Evolutionary conservation across 2,797 vertebrate species (phyloP), one percentile per base, ranked within the genome.

Genomic region (Hippoglossus hippoglossus): DNA sequence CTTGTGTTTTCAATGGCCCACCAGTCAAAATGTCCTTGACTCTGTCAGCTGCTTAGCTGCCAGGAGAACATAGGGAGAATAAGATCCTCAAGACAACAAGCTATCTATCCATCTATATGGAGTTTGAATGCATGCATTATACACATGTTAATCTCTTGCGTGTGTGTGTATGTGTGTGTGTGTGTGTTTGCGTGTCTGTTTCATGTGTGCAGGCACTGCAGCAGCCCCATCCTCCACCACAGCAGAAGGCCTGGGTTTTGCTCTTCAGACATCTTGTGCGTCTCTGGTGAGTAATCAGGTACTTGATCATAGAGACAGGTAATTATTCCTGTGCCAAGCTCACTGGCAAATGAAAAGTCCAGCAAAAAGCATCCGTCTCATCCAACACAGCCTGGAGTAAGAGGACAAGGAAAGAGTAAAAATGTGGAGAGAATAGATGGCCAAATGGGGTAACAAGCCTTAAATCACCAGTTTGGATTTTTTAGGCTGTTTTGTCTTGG

Each of bases 241-340:
- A 71, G 73, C 76, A 0, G 59, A 54, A 16, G 59, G 61, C 67
- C 75, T 73, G 15, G 68, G 62, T 88, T 82, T 57, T 51, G 57
- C 80, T 89, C 81, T 64, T 83, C 83, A 87, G 84, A 89, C 86
- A 87, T 91, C 83, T 81, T 88, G 89, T 89, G 90, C 63, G 89
- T 92, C 91, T 90, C 87, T 87, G 82, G 89, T 94, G 92, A 93
- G 90, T 94, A 94, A 94, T 94, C 94, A 94, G 91, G 93, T 93
- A 92, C 93, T 94, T 95, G 94, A 94, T 94, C 93, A 94, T 91
- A 89, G 89, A 94, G 93, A 93, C 94, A 94, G 93, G 93, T 94
- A 93, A 94, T 94, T 93, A 94, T 93, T 94, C 86, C 89, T 86
- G 82, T 91, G 89, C 91, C 92, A 93, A 87, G 83, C 91, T 91